Evolutionary conservation across 2,113 vertebrate genomes (phyloP).

Genomic region (Rhea pennata): DNA sequence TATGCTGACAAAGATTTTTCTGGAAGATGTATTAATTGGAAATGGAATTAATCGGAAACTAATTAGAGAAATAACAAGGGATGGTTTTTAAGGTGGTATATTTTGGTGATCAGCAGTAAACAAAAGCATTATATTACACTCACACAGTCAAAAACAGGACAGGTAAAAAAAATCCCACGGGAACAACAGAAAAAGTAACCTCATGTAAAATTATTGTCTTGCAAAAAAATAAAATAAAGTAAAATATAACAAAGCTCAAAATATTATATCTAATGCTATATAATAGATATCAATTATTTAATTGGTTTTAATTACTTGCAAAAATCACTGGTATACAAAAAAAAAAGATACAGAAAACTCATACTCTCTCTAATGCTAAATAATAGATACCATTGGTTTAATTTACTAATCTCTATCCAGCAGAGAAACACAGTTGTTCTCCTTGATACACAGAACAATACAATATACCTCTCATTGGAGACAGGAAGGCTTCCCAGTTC

Average conservation of each 20-base stretch:
- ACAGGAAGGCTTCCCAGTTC: neutral
- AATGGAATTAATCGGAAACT: neutral
- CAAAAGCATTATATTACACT: neutral
- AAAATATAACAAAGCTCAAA: neutral
- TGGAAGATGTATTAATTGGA: neutral
- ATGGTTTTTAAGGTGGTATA: neutral
- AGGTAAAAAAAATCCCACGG: neutral
- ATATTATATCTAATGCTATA: neutral
- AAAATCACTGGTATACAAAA: neutral
- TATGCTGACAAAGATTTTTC: neutral
- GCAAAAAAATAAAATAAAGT: neutral
- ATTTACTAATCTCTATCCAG: neutral
- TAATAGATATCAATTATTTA: neutral
- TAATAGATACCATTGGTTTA: neutral
- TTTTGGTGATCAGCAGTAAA: neutral
- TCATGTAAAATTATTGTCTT: neutral
- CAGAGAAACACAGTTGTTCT: neutral
- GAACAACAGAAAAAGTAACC: neutral
- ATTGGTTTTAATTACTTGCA: neutral
- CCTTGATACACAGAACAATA: neutral
- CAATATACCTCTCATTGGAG: neutral
- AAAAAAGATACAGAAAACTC: neutral
- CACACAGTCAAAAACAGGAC: neutral
- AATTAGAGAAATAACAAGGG: neutral
- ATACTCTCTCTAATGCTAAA: neutral